Base-by-base conservation (phyloP, 64 coral and sea anemone species). In the Montipora efflorescens region DNA sequence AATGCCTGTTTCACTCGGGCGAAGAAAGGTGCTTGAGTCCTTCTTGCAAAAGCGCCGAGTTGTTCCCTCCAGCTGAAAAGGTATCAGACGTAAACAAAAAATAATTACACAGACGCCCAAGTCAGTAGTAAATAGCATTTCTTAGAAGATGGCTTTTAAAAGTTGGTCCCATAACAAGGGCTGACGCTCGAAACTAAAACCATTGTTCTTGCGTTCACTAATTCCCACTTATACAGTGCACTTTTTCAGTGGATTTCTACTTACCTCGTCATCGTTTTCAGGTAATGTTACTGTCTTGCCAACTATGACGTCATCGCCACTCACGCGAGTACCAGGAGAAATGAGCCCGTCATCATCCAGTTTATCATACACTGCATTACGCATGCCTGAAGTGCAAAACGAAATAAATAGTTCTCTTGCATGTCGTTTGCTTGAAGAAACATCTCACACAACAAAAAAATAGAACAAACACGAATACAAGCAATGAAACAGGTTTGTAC, bases 251-350 rank as follows among this genome's bases (percentile, higher is more conserved):
- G 9, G 0, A 16, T 16, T 64, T 64, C 9, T 3, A 3, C 68
- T 13, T 94, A 99, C 98, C 95, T 99, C 98, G 28, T 99, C 98
- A 50, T 99, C 98, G 87, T 96, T 99, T 47, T 99, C 98, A 15
- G 98, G 98, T 11, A 99, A 83, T 28, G 98, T 99, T 18, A 91
- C 85, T 21, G 98, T 99, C 61, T 99, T 99, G 46, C 98, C 98
- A 59, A 99, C 95, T 75, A 99, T 96, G 75, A 99, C 98, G 76
- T 99, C 98, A 90, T 99, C 98, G 87, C 98, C 98, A 79, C 98
- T 99, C 12, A 99, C 98, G 20, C 98, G 92, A 66, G 81, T 99
- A n/a, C 98, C 98, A 15, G 98, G 98, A 19, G 98, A 89, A 21
- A 99, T 85, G 46, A 99, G 95, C 11, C 98, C 98, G 47, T 99